A percentile compares a stretch with the other conserved stretches of the same genome.
Conservation (phyloP, 64 coral and sea anemone species). For the Pachyseris speciosa region DNA sequence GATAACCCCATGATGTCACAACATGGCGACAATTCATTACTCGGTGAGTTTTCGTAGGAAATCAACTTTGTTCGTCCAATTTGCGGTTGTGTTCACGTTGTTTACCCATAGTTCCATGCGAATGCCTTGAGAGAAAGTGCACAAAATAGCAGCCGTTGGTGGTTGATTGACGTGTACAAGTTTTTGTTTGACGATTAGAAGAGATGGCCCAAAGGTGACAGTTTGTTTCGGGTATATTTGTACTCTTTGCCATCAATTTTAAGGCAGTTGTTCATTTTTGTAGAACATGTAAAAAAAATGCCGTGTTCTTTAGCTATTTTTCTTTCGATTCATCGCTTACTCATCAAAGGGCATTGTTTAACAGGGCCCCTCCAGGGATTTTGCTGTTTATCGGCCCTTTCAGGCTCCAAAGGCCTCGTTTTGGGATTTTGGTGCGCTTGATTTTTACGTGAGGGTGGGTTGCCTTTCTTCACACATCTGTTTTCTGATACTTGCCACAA, state of each 20-base stretch:
- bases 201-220: neutral
- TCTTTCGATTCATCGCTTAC: no score
- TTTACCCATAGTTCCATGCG: conserved; percentile 2
- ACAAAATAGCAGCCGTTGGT: neutral
- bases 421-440: no score
- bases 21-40: neutral
- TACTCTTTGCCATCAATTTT: neutral
- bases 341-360: no score
- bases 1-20: conserved; percentile 26
- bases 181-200: neutral
- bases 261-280: neutral
- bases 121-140: neutral
- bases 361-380: no score
- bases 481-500: no score
- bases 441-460: no score
- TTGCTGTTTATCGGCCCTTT: no score
- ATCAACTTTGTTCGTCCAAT: conserved; percentile 4
- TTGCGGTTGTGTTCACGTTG: neutral
- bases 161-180: neutral
- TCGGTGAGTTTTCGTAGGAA: neutral
- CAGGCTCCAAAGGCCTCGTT: no score
- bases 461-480: no score
- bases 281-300: conserved; percentile 4
- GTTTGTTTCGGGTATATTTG: neutral
- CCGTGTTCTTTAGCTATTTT: conserved; percentile 3